These are phyloP conservation scores for Chalcis sispes DNA, from an alignment of 2,888 invertebrate genomes.

Conservation along the genomic window DNA sequence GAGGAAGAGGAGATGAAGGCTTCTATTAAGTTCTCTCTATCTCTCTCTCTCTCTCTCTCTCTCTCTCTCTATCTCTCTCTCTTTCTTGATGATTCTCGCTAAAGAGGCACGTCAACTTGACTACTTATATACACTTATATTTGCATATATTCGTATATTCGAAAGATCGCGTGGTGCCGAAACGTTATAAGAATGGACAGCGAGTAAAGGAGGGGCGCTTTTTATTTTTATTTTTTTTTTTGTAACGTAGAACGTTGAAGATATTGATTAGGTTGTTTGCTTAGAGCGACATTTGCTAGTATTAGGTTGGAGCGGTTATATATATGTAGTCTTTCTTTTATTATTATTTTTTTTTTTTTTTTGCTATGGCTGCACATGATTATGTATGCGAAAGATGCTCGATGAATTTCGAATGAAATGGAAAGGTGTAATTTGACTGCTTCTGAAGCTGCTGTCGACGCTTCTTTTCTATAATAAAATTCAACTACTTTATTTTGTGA, in stretches of 20 bases:
- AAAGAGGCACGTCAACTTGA: slow-evolving; percentile 16
- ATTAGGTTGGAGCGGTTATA: background rate
- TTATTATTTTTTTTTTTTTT: background rate
- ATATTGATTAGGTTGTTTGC: slow-evolving; percentile 46
- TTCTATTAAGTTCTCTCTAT: slow-evolving; percentile 40
- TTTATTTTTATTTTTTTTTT: slow-evolving; percentile 2
- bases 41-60: too few species aligned
- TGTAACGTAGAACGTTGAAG: background rate
- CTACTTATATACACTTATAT: background rate
- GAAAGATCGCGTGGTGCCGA: slow-evolving; percentile 25
- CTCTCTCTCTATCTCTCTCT: too few species aligned
- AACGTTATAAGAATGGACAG: background rate
- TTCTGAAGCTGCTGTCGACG: too few species aligned
- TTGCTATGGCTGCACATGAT: background rate
- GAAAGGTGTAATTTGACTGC: background rate
- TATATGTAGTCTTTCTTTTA: background rate
- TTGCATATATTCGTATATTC: too few species aligned
- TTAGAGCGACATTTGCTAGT: slow-evolving; percentile 16
- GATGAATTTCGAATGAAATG: background rate
- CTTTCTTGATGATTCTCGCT: slow-evolving; percentile 43
- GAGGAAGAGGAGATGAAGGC: slow-evolving; percentile 5
- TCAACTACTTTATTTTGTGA: too few species aligned
- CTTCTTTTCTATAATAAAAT: too few species aligned
- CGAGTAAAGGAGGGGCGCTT: slow-evolving; percentile 2
- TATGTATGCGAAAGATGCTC: background rate